Base-by-base conservation (phyloP, 2,113 vertebrate species). In the Chaetops frenatus region DNA sequence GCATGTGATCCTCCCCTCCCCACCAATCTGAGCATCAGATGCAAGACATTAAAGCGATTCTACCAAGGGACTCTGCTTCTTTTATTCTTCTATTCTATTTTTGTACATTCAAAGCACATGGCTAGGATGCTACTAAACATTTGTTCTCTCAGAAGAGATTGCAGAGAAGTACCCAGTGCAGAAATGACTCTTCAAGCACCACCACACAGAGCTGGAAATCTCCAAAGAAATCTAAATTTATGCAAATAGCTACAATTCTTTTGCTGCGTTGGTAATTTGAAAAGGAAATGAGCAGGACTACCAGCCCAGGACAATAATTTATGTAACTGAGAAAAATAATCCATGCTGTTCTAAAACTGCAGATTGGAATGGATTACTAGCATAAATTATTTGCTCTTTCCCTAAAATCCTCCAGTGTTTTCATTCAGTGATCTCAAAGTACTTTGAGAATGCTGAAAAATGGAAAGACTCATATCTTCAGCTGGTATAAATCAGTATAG, bases 31-130 rank as follows among this genome's bases (percentile, higher is more conserved):
- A 96, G 90, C 83, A 65, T 97, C 93, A 97, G 86, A 96, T 92
- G 93, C 92, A 93, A 97, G 73, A 90, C 77, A 95, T 96, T 94
- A 96, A 90, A 97, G 90, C 4, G 13, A 47, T 82, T 92, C 79
- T 91, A 86, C 88, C 94, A 93, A 86, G 95, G 92, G 94, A 96
- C 81, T 94, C 69, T 64, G 38, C 24, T 89, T 65, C 79, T 95
- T 95, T 95, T 84, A 93, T 95, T 93, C 73, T 85, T 87, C 47
- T 60, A 65, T 92, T 96, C 94, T 96, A 94, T 95, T 95, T 96
- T 94, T 71, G 67, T 82, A 84, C 64, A 48, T 94, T 89, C 86
- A 91, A 92, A 96, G 84, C 84, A 92, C 84, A 94, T 95, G 91
- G 66, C 28, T 73, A 94, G 73, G 88, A 95, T 90, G 64, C 79